Conservation (phyloP, 2,888 invertebrate species). For the Acronicta leporina region DNA sequence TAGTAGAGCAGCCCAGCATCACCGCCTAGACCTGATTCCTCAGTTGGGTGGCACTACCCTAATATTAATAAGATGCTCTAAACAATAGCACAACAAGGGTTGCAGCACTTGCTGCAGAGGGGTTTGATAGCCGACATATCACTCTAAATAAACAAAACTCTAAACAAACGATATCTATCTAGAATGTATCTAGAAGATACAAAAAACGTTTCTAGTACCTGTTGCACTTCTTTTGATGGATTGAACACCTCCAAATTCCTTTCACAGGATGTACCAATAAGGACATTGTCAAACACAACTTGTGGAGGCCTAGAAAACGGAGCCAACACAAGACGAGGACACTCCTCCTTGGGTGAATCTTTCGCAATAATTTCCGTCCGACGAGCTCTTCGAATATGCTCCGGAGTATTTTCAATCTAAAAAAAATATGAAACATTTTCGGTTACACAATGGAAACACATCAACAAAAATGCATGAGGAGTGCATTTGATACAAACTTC, state of each 20-base stretch:
- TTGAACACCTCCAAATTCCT: conserved; percentile 89
- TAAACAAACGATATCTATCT: too few relatives aligned
- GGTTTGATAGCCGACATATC: too few relatives aligned
- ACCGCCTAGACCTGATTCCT: too few relatives aligned
- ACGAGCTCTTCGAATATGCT: conserved; percentile 76
- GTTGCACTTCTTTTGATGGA: conserved; percentile 82
- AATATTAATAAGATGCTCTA: too few relatives aligned
- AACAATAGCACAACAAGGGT: too few relatives aligned
- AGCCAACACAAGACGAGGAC: conserved; percentile 88
- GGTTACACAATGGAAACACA: not conserved
- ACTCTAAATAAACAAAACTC: too few relatives aligned
- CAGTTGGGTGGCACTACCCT: too few relatives aligned
- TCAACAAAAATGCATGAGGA: not conserved
- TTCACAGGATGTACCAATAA: conserved; percentile 87
- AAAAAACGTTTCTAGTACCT: too few relatives aligned
- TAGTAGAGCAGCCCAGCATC: too few relatives aligned
- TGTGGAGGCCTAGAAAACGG: conserved; percentile 91
- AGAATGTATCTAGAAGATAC: too few relatives aligned
- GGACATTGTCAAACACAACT: conserved; percentile 91
- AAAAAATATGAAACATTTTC: conserved; percentile 14
- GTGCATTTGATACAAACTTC: conserved; percentile 37
- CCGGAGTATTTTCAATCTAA: conserved; percentile 87
- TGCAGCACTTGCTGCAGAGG: too few relatives aligned
- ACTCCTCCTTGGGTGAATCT: conserved; percentile 79
- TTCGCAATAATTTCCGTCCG: conserved; percentile 70